Percentiles rank a stretch among this genome's conserved stretches.
These are phyloP conservation scores for Chymomyza procnemis DNA, from an alignment of 2,888 invertebrate species.

Conservation along the genomic window DNA sequence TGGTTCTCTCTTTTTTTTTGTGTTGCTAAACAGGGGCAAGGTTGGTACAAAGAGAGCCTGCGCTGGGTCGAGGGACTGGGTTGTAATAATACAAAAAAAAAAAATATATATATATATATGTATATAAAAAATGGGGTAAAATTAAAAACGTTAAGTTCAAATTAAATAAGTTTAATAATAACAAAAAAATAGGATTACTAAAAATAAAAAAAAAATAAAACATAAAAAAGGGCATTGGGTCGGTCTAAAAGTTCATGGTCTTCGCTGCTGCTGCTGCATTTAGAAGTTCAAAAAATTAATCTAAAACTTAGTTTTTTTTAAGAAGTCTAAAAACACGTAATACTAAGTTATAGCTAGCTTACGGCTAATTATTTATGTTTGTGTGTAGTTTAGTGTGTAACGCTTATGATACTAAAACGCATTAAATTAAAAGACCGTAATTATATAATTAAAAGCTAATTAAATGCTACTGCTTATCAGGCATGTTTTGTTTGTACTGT, in stretches of 20 bases:
- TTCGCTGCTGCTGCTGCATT: background rate
- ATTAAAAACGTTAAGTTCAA: background rate
- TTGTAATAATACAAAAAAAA: background rate
- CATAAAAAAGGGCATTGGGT: background rate
- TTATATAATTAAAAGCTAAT: background rate
- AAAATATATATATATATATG: too few species aligned
- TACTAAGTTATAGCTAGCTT: background rate
- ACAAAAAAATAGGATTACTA: too few species aligned
- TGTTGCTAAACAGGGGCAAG: background rate
- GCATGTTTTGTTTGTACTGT: background rate
- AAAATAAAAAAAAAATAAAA: background rate
- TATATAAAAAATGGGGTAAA: too few species aligned
- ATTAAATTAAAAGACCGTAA: slow-evolving; percentile 13
- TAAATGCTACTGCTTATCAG: slow-evolving; percentile 14
- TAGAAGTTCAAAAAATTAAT: background rate
- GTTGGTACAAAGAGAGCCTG: slow-evolving; percentile 14
- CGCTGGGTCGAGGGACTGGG: background rate
- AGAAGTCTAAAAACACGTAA: background rate
- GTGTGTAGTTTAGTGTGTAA: background rate
- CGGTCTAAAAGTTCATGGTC: too few species aligned
- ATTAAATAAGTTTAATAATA: too few species aligned
- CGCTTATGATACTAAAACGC: background rate
- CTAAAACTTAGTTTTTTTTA: background rate
- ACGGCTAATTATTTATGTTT: slow-evolving; percentile 2
- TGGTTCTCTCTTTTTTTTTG: background rate